These are phyloP conservation scores for Torymus texanus DNA, from an alignment of 2,888 invertebrate species.

Conservation along the genomic window DNA sequence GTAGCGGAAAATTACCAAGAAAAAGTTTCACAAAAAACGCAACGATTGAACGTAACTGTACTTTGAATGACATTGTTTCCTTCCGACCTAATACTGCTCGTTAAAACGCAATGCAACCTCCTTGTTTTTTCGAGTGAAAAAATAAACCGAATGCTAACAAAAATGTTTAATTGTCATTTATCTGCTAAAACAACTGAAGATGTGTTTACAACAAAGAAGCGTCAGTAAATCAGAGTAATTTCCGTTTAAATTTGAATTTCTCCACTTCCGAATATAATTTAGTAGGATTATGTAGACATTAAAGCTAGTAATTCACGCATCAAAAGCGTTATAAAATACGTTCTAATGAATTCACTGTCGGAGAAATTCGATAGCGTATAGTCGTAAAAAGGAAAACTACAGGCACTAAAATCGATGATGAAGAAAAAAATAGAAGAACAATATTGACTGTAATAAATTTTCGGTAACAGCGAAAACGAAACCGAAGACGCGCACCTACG, in stretches of 20 bases:
- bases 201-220: neutral
- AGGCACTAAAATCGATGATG: too few species aligned
- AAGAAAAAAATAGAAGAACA: too few species aligned
- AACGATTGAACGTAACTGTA: conserved; percentile 32
- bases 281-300: too few species aligned
- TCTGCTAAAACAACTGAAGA: neutral
- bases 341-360: too few species aligned
- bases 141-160: neutral
- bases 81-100: conserved; percentile 42
- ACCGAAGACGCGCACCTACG: neutral
- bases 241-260: too few species aligned
- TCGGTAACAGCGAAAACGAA: too few species aligned
- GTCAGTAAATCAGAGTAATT: too few species aligned
- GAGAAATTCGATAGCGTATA: too few species aligned
- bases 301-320: too few species aligned
- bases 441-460: too few species aligned
- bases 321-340: neutral
- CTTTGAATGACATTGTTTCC: conserved; percentile 42
- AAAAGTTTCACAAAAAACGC: conserved; percentile 32
- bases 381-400: too few species aligned
- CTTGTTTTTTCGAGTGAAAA: conserved; percentile 11
- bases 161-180: neutral
- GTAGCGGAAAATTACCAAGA: conserved; percentile 36
- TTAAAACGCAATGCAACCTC: conserved; percentile 31
- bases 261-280: too few species aligned